Base-by-base conservation (phyloP, 2,888 invertebrate genomes). In the Luperina testacea region DNA sequence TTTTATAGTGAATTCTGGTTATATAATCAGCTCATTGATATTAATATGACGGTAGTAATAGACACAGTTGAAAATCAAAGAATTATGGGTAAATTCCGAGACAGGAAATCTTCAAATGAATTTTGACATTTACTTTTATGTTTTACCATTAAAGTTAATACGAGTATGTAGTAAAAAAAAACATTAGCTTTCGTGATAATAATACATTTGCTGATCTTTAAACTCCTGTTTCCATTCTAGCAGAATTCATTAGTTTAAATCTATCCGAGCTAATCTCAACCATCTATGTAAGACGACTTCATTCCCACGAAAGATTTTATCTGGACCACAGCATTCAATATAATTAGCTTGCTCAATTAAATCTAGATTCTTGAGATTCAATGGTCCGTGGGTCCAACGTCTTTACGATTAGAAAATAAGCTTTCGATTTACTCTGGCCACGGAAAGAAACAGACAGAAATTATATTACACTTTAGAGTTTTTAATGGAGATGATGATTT, bases 281-380 rank as follows among this genome's bases (percentile, higher is more conserved):
- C 63, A 87, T 86, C 86, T 84, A 81, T 86, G 88, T 86, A 79
- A 83, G 82, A 85, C 89, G 88, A 88, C 87, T 90, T 90, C 80
- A 90, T 93, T 94, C 92, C 90, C 93, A 93, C 90, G 91, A 88
- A 84, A 87, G 88, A 89, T 88, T 78, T 88, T 91, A 93, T 92
- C 92, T 87, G 53, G 77, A 83, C 84, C 83, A 90, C 90, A 91
- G 85, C 88, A 91, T 90, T 91, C 91, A 90, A 92, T 93, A 93
- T 94, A 94, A 94, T 95, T 94, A 94, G 94, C 92, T 92, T 90
- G 92, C 92, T 90, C 92, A 93, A 94, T 94, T 94, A 92, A 94
- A 92, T 90, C 92, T 91, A 90, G 91, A 90, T 87, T 87, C 86
- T 85, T 82, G 78, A 82, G 87, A 88, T 90, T 90, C 90, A 89